Evolutionary conservation across 2,113 vertebrate genomes (phyloP), one percentile per base, ranked within the genome.

Genomic region (Spermophilus dauricus): DNA sequence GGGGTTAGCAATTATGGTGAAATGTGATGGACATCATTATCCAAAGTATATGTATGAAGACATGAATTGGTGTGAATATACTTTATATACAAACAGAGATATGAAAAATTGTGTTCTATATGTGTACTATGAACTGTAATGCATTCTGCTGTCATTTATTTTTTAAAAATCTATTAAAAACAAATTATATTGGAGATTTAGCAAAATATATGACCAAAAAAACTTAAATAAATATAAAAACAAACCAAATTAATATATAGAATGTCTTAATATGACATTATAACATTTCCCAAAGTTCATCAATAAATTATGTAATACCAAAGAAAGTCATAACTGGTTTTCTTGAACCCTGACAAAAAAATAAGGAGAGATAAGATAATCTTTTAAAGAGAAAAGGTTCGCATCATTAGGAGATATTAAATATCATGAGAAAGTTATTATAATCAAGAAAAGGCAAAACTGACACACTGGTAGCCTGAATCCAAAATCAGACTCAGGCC

Each of bases 181-280:
- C 42, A 51, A 51, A 5, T 73, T 80, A 4, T 82, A 8, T 42
- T 86, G 17, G 1, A 2, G 2, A 63, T 86, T 94, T 96, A 72
- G 14, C 86, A 22, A 89, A 94, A 67, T 92, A 86, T 32, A 69
- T 78, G 24, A 89, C 9, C 45, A 45, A 45, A 92, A 34, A 82
- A 97, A 85, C 4, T 45, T 56, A 5, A 91, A 9, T 81, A 94
- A 61, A 83, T 51, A 63, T 11, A 82, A 95, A 87, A 92, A 58
- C 8, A 76, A 65, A 73, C 0, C 3, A 77, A 76, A 82, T 70
- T 89, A 86, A 37, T 73, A 1, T 86, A 82, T 18, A 22, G 24
- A 76, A 92, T 67, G 45, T 48, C 28, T 67, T 65, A 32, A 72
- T 53, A n/a, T 78, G 4, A 8, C 32, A 45, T 63, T 39, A 12